A percentile compares a stretch with the other conserved stretches of the same genome.
Evolutionary conservation across 92 coral and sea anemone species (phyloP).

Genomic region (Zoanthus sociatus): DNA sequence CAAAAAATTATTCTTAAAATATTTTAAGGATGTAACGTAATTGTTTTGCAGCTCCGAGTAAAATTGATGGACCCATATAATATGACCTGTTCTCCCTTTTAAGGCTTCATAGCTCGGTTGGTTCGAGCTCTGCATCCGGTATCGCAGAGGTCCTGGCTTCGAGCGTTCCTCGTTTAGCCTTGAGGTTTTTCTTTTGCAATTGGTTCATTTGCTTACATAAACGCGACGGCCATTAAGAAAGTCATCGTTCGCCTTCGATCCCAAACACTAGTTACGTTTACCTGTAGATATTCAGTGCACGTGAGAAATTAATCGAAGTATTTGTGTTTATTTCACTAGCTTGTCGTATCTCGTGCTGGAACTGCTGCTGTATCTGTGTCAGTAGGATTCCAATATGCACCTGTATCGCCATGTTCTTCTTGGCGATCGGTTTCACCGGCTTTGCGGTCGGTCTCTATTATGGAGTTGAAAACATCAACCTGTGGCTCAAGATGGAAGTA

Average conservation of each 20-base stretch:
- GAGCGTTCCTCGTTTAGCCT: too few species aligned
- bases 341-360: constrained; percentile 86
- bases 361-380: constrained; percentile 86
- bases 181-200: too few species aligned
- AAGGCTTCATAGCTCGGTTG: too few species aligned
- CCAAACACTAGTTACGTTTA: background rate
- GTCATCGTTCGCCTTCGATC: background rate
- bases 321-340: constrained; percentile 56
- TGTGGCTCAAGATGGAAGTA: constrained; percentile 87
- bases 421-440: constrained; percentile 86
- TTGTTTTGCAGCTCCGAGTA: too few species aligned
- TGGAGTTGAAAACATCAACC: constrained; percentile 81
- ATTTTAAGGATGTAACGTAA: too few species aligned
- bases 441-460: constrained; percentile 84
- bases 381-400: constrained; percentile 87
- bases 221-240: too few species aligned
- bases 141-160: too few species aligned
- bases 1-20: too few species aligned
- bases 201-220: background rate
- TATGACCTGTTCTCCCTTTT: too few species aligned
- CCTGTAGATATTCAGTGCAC: background rate
- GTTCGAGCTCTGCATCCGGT: too few species aligned
- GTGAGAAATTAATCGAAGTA: background rate
- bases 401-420: constrained; percentile 77
- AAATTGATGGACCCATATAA: too few species aligned